Conservation (phyloP, 2,888 invertebrate species). For the Drosophila mimetica region DNA sequence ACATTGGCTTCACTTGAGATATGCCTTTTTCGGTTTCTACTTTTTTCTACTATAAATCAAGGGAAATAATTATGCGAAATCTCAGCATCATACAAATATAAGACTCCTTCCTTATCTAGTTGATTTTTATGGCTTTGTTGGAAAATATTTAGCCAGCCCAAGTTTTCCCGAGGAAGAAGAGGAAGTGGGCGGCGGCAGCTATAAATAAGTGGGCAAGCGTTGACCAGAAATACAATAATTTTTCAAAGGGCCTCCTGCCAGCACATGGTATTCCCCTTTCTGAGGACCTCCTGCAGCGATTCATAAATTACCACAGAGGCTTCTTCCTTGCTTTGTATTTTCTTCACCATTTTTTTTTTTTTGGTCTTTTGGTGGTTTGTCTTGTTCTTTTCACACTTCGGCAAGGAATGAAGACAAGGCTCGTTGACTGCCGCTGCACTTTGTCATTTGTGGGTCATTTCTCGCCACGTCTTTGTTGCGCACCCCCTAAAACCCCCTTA, state of each 20-base stretch:
- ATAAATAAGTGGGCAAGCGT: constrained; percentile 36
- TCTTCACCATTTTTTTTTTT: constrained; percentile 8
- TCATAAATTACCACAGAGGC: constrained; percentile 30
- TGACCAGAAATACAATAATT: constrained; percentile 38
- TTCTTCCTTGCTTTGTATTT: constrained; percentile 11
- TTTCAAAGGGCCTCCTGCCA: constrained; percentile 31
- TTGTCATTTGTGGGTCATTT: constrained; percentile 68
- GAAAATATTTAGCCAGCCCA: constrained; percentile 23
- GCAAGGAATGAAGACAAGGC: constrained; percentile 38
- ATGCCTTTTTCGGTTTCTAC: background rate
- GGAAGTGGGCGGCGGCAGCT: constrained; percentile 1
- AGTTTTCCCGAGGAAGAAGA: background rate
- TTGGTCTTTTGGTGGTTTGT: constrained; percentile 46
- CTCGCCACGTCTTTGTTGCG: constrained; percentile 13
- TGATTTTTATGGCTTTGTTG: constrained; percentile 64
- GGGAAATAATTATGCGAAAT: constrained; percentile 72
- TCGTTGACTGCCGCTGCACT: constrained; percentile 55
- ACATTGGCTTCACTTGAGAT: constrained; percentile 28
- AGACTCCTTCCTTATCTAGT: constrained; percentile 56
- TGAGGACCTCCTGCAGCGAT: constrained; percentile 19
- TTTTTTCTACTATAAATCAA: constrained; percentile 64
- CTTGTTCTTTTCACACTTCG: constrained; percentile 64
- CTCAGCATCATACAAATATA: constrained; percentile 64
- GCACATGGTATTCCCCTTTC: background rate
- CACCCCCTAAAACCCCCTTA: background rate